Evolutionary conservation across 2,888 invertebrate species (phyloP).

Genomic region (Teinopalpus imperialis): DNA sequence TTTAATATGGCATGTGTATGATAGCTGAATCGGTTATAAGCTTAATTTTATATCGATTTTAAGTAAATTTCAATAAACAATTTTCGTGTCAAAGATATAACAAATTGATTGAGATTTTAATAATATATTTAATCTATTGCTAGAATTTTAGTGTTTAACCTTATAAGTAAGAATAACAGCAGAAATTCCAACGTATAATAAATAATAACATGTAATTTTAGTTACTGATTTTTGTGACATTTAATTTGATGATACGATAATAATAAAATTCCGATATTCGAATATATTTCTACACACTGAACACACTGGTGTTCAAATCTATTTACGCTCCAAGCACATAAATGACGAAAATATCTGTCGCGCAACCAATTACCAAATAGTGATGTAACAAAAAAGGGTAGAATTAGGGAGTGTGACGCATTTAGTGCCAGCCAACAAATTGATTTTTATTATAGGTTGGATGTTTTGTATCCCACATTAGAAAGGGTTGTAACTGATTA

Average conservation of each 20-base stretch:
- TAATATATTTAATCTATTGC: background rate
- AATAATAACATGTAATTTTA: too few species aligned
- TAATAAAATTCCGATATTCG: too few species aligned
- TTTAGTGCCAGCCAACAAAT: slow-evolving; percentile 44
- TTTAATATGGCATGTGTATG: slow-evolving; percentile 11
- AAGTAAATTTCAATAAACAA: slow-evolving; percentile 9
- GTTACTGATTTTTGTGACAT: too few species aligned
- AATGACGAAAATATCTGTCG: slow-evolving; percentile 18
- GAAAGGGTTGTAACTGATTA: slow-evolving; percentile 36
- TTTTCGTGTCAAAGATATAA: slow-evolving; percentile 11
- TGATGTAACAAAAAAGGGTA: slow-evolving; percentile 46
- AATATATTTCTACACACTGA: too few species aligned
- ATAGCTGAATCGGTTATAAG: background rate
- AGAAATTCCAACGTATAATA: too few species aligned
- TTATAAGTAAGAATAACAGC: too few species aligned
- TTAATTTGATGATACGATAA: too few species aligned
- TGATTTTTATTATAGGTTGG: slow-evolving; percentile 47
- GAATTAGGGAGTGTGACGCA: slow-evolving; percentile 57
- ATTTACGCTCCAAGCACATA: background rate
- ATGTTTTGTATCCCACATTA: slow-evolving; percentile 30
- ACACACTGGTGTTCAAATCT: background rate
- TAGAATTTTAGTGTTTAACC: too few species aligned
- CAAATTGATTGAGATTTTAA: slow-evolving; percentile 12
- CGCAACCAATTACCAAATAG: slow-evolving; percentile 24
- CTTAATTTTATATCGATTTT: slow-evolving; percentile 3